These are phyloP conservation scores for Belgica antarctica DNA, from an alignment of 2,888 invertebrate species.

Conservation along the genomic window DNA sequence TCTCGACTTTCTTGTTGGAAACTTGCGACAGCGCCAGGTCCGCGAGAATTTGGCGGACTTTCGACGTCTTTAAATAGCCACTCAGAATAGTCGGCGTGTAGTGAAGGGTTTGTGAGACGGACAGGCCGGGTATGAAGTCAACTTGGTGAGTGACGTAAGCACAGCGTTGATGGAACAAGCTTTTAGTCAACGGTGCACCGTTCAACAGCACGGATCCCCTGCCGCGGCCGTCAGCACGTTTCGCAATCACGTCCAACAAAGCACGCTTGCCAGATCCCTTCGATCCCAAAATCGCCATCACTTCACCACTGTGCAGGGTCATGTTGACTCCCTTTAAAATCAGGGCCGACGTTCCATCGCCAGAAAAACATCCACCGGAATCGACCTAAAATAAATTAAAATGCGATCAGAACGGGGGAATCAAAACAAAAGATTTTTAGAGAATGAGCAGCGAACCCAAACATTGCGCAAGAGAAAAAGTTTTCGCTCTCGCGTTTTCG, in stretches of 20 bases:
- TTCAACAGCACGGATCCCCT: conserved; percentile 88
- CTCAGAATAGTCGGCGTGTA: conserved; percentile 77
- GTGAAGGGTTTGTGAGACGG: conserved; percentile 80
- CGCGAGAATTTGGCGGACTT: conserved; percentile 88
- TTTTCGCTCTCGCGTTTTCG: not conserved
- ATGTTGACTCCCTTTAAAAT: conserved; percentile 91
- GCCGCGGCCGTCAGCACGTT: conserved; percentile 75
- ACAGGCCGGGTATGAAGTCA: conserved; percentile 78
- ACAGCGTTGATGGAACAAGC: conserved; percentile 80
- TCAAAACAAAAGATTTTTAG: conserved; percentile 41
- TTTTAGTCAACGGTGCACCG: conserved; percentile 76
- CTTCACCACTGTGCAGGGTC: conserved; percentile 87
- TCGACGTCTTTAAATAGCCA: conserved; percentile 73
- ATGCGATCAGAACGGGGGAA: not conserved
- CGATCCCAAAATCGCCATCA: conserved; percentile 88
- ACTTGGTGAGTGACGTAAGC: conserved; percentile 87
- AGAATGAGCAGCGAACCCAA: conserved; percentile 42
- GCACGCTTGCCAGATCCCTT: conserved; percentile 95
- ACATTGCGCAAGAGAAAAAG: not conserved
- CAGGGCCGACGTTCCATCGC: conserved; percentile 76
- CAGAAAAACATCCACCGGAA: conserved; percentile 72
- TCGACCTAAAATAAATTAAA: conserved; percentile 63
- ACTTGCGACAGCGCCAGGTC: conserved; percentile 92
- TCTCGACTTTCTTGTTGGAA: conserved; percentile 77
- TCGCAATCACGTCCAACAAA: conserved; percentile 85